Percentiles rank a stretch among this genome's conserved stretches.
Evolutionary conservation across 1,140 invertebrate species (phyloP).

Genomic region (Delia radicum): DNA sequence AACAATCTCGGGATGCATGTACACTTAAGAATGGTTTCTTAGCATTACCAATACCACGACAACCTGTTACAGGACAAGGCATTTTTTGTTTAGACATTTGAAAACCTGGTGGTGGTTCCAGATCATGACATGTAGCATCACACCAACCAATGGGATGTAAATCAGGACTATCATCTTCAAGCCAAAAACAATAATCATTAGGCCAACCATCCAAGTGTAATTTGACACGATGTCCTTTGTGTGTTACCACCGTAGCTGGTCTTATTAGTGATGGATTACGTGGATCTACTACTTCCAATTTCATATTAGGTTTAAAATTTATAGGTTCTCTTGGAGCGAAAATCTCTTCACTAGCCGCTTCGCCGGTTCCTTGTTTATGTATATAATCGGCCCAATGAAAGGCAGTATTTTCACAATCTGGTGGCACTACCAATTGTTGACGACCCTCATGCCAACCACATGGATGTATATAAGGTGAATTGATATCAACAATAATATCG

Average conservation of each 20-base stretch:
- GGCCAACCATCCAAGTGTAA: conserved; percentile 93
- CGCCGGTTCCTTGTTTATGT: conserved; percentile 67
- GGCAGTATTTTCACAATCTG: conserved; percentile 64
- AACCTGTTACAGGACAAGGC: conserved; percentile 72
- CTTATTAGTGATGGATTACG: conserved; percentile 74
- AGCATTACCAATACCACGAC: conserved; percentile 76
- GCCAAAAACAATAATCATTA: conserved; percentile 81
- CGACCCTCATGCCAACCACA: conserved; percentile 89
- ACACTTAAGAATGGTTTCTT: conserved; percentile 73
- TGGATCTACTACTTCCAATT: conserved; percentile 88
- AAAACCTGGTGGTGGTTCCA: conserved; percentile 74
- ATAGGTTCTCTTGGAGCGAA: conserved; percentile 78
- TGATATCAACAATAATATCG: conserved; percentile 90
- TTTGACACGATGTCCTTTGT: conserved; percentile 75
- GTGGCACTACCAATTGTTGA: conserved; percentile 77
- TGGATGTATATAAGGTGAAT: conserved; percentile 90
- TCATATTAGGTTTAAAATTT: conserved; percentile 85
- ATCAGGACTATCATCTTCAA: conserved; percentile 86
- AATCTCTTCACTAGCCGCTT: conserved; percentile 76
- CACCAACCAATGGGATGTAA: conserved; percentile 93
- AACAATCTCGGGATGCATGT: conserved; percentile 76
- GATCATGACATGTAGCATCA: conserved; percentile 78
- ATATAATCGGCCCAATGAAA: conserved; percentile 89
- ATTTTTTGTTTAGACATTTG: conserved; percentile 31
- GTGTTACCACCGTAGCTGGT: conserved; percentile 79